phyloP scores from a whole-genome alignment of 2,888 invertebrate genomes.

The Caenorhabditis japonica region DNA sequence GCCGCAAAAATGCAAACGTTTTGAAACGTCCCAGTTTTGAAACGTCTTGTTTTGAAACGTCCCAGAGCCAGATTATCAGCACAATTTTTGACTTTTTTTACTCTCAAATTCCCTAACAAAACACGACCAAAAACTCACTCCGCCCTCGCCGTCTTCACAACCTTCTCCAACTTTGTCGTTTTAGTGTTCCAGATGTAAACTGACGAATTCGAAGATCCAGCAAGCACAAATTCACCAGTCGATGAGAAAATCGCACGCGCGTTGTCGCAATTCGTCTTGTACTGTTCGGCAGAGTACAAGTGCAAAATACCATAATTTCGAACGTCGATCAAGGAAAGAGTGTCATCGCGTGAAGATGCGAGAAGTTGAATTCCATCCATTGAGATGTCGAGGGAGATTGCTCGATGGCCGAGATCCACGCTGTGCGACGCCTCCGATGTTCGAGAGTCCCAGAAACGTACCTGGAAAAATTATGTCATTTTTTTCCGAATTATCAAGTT shows the following conservation, averaged over 20 bases:
- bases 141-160: constrained; percentile 30
- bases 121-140: too few species aligned
- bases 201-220: constrained; percentile 53
- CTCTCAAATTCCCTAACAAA: too few species aligned
- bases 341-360: constrained; percentile 94
- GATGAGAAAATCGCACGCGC: constrained; percentile 66
- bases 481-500: too few species aligned
- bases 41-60: too few species aligned
- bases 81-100: too few species aligned
- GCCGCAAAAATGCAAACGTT: too few species aligned
- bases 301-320: constrained; percentile 90
- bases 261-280: constrained; percentile 80
- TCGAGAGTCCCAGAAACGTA: constrained; percentile 95
- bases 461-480: constrained; percentile 80
- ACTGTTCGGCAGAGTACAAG: constrained; percentile 91
- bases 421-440: constrained; percentile 84
- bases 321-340: constrained; percentile 92
- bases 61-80: too few species aligned
- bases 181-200: constrained; percentile 61
- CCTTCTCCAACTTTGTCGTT: constrained; percentile 57
- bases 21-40: too few species aligned
- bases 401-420: constrained; percentile 87
- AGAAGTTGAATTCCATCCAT: constrained; percentile 90
- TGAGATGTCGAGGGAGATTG: constrained; percentile 82
- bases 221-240: constrained; percentile 51